Conservation (phyloP, 92 coral and sea anemone species). For the Phenganax subtilis region DNA sequence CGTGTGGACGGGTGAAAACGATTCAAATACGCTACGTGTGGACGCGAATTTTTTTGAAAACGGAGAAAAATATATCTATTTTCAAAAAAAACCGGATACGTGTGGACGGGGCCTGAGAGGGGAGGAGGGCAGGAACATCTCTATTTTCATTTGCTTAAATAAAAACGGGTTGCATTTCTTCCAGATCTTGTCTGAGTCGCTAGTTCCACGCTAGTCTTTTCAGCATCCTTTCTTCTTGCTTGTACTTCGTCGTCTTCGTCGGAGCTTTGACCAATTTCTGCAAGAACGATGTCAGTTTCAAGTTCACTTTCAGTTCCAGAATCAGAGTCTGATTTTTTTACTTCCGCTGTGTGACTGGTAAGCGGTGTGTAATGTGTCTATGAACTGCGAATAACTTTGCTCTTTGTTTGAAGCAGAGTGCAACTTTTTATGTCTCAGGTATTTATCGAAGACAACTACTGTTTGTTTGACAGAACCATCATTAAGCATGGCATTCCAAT, state of each 20-base stretch:
- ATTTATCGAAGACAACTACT: conserved; percentile 43
- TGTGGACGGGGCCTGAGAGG: too few species aligned
- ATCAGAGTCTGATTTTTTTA: conserved; percentile 39
- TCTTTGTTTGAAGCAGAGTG: conserved; percentile 47
- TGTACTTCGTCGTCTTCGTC: conserved; percentile 13
- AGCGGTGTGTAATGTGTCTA: conserved; percentile 51
- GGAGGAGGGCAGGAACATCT: too few species aligned
- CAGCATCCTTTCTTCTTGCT: conserved; percentile 15
- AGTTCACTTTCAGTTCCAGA: conserved; percentile 36
- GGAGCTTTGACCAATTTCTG: conserved; percentile 42
- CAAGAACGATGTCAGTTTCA: conserved; percentile 34
- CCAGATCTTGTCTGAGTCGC: conserved; percentile 33
- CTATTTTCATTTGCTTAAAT: not conserved
- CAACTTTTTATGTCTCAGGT: conserved; percentile 47
- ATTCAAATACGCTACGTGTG: too few species aligned
- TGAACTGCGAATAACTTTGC: conserved; percentile 49
- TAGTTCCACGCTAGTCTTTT: conserved; percentile 23
- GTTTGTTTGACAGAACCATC: conserved; percentile 48
- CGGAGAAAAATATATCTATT: too few species aligned
- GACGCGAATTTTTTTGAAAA: too few species aligned
- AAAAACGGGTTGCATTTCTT: conserved; percentile 46
- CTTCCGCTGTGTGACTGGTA: conserved; percentile 38
- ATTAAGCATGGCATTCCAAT: conserved; percentile 52
- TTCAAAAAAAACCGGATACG: too few species aligned
- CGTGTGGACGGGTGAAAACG: too few species aligned